Base-by-base conservation (phyloP, 2,797 vertebrate species). In the Octomys mimax region DNA sequence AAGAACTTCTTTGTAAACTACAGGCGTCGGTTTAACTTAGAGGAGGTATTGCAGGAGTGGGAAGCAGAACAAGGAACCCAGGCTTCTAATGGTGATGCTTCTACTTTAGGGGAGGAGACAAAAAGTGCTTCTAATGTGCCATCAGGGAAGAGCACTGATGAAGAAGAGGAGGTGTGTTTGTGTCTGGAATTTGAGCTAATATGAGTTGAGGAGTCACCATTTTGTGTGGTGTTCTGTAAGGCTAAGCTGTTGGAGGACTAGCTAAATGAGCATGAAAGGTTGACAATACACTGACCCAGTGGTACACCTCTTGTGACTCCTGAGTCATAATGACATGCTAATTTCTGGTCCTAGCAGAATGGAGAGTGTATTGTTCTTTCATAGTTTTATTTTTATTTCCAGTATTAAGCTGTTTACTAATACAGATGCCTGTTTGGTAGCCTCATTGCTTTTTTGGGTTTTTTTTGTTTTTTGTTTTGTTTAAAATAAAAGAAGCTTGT, bases 1-100 rank as follows among this genome's bases (percentile, higher is more conserved):
- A 99, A 99, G 99, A 99, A 99, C 99, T 99, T 99, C 99, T 99
- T 99, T 97, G 99, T 99, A 98, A 99, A 99, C 99, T 99, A 99
- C 99, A 99, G 99, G 96, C 99, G 99, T 95, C 99, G 99, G 86
- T 99, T 99, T 99, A 99, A 99, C 99, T 99, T 99, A 99, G 99
- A 99, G 98, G 99, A 99, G 99, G 99, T 99, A 98, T 99, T 99
- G 98, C 99, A 99, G 99, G 99, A 99, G 99, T 99, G 99, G 99
- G 99, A 99, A 99, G 99, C 99, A 26, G 99, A 99, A 98, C 99
- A 99, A 98, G 99, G 99, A 98, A 99, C 99, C 81, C 99, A 98
- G 95, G 99, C 99, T 92, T 99, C 99, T 98, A 99, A 99, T 96
- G 99, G 99, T 98, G 99, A 99, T 98, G 98, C 99, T 97, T 98